A percentile compares a stretch with the other conserved stretches of the same genome.
Evolutionary conservation across 2,888 invertebrate species (phyloP).

Genomic region (Nomada flava): DNA sequence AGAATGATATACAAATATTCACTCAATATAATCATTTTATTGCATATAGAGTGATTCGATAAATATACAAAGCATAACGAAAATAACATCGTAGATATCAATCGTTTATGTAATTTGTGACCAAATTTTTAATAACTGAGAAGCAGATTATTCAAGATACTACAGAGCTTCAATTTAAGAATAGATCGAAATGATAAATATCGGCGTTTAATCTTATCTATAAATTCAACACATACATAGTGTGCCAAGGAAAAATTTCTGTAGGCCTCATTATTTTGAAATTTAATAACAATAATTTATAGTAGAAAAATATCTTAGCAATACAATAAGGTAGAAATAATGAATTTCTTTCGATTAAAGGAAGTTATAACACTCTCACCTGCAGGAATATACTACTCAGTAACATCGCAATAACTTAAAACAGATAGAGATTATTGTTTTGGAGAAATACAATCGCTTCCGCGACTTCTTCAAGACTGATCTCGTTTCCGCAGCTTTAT

Average conservation of each 20-base stretch:
- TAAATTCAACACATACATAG: conserved; percentile 4
- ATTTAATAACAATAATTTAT: neutral
- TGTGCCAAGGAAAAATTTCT: conserved; percentile 5
- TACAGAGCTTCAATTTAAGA: conserved; percentile 1
- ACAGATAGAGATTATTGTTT: neutral
- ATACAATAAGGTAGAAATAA: neutral
- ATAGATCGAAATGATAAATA: conserved; percentile 41
- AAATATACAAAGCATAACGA: neutral
- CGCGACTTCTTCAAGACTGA: conserved; percentile 39
- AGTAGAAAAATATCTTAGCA: neutral
- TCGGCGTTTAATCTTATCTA: conserved; percentile 50
- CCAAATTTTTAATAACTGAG: neutral
- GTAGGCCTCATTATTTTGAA: neutral
- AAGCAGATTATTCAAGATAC: conserved; percentile 1
- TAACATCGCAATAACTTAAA: neutral
- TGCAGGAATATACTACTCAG: conserved; percentile 21
- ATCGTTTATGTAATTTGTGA: neutral
- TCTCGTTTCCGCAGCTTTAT: conserved; percentile 34
- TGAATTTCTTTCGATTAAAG: neutral
- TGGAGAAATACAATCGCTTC: conserved; percentile 10
- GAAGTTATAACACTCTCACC: conserved; percentile 35
- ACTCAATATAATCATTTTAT: neutral
- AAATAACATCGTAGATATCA: neutral
- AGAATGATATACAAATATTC: neutral
- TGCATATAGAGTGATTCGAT: neutral